phyloP scores from a whole-genome alignment of 2,888 invertebrate genomes.

The Stenichneumon culpator region DNA sequence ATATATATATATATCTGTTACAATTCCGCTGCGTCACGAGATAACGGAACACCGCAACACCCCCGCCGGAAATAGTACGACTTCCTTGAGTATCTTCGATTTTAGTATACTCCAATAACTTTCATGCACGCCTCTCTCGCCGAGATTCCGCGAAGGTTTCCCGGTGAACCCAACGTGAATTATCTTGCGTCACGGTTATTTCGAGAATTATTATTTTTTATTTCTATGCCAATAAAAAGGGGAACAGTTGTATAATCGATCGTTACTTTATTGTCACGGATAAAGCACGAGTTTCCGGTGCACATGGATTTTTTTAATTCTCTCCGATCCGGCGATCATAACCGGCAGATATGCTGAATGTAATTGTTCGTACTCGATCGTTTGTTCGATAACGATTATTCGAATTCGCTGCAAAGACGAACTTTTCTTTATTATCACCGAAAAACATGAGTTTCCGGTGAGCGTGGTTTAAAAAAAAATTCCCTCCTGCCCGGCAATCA shows the following conservation, averaged over 20 bases:
- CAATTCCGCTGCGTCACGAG: conserved; percentile 33
- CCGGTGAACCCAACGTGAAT: not conserved
- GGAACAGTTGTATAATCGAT: not conserved
- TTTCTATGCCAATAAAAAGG: not conserved
- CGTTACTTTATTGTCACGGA: not conserved
- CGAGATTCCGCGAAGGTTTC: not conserved
- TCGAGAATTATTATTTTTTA: not conserved
- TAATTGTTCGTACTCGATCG: not conserved
- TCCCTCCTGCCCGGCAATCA: too few species aligned
- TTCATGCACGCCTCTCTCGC: not conserved
- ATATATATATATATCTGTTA: not conserved
- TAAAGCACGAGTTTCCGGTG: not conserved
- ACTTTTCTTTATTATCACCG: too few species aligned
- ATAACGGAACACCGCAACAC: conserved; percentile 32
- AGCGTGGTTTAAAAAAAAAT: too few species aligned
- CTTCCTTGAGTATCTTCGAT: conserved; percentile 39
- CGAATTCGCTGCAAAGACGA: conserved; percentile 6
- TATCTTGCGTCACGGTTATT: not conserved
- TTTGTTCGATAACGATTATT: conserved; percentile 54
- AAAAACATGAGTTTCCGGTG: too few species aligned
- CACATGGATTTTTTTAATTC: not conserved
- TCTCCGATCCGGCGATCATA: too few species aligned
- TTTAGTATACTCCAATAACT: conserved; percentile 3
- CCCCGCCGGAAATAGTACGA: conserved; percentile 11
- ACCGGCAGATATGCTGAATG: too few species aligned